A percentile compares a stretch with the other conserved stretches of the same genome.
These are phyloP conservation scores for Lepas anatifera DNA, from an alignment of 2,888 invertebrate species.

Conservation along the genomic window DNA sequence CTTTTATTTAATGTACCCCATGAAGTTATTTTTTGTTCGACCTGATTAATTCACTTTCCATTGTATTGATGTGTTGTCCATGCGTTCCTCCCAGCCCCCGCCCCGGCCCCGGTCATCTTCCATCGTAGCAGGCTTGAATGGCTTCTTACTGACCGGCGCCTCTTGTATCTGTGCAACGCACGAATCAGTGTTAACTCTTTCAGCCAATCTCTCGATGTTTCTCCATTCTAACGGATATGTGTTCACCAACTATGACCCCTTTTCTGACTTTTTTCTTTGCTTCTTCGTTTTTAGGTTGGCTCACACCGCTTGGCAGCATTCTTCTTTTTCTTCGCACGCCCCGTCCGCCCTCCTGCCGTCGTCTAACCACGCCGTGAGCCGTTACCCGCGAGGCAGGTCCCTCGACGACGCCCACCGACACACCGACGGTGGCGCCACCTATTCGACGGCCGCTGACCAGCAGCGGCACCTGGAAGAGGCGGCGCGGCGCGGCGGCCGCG, in stretches of 20 bases:
- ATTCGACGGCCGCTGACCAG: neutral
- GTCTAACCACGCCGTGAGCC: conserved; percentile 1
- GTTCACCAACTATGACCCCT: neutral
- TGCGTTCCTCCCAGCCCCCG: too few species aligned
- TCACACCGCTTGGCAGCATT: conserved; percentile 14
- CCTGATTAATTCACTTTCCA: too few species aligned
- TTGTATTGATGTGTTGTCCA: too few species aligned
- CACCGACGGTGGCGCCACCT: neutral
- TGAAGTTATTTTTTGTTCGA: too few species aligned
- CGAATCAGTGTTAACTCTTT: neutral
- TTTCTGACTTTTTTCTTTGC: conserved; percentile 9
- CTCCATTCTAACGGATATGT: neutral
- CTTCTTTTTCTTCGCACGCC: conserved; percentile 13
- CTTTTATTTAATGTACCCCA: too few species aligned
- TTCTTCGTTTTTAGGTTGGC: conserved; percentile 9
- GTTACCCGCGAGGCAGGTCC: conserved; percentile 1
- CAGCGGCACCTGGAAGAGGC: neutral
- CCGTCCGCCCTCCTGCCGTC: neutral
- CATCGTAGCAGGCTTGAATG: conserved; percentile 13
- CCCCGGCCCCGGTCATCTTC: too few species aligned
- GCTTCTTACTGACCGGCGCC: neutral
- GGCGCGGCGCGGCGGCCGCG: neutral
- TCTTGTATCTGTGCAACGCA: neutral
- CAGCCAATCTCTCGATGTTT: neutral
- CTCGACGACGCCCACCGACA: neutral